These are phyloP conservation scores for Hermodice carunculata DNA, from an alignment of 2,888 invertebrate genomes.

Conservation along the genomic window DNA sequence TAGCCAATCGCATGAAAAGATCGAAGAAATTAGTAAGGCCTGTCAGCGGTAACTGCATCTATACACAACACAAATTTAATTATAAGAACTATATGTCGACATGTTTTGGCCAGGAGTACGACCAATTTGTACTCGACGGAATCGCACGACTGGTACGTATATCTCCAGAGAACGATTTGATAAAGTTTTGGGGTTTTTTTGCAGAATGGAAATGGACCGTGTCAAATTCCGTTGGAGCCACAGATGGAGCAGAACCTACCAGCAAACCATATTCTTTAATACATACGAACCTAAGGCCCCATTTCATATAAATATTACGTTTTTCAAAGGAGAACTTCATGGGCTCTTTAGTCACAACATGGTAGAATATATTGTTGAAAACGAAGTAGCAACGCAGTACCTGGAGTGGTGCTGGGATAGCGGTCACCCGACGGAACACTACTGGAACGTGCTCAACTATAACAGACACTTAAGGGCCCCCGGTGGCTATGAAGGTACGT, in stretches of 20 bases:
- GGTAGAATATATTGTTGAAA: conserved; percentile 58
- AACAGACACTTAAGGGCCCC: conserved; percentile 57
- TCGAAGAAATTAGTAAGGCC: no score
- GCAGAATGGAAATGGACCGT: conserved; percentile 41
- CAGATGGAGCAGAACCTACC: conserved; percentile 45
- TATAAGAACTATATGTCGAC: no score
- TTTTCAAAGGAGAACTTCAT: conserved; percentile 60
- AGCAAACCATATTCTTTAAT: conserved; percentile 45
- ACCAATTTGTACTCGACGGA: no score
- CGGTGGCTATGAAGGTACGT: conserved; percentile 59
- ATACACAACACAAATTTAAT: no score
- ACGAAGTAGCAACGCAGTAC: conserved; percentile 49
- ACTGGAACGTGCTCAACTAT: conserved; percentile 65
- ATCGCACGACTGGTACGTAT: no score
- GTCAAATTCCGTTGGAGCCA: conserved; percentile 42
- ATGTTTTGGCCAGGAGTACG: no score
- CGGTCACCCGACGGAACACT: conserved; percentile 66
- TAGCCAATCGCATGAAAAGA: no score
- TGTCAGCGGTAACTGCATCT: no score
- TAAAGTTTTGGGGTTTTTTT: no score
- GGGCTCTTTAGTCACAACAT: conserved; percentile 62
- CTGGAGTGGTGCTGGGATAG: conserved; percentile 62
- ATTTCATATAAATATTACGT: conserved; percentile 41
- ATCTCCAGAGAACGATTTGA: no score
- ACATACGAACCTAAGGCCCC: conserved; percentile 33